These are phyloP conservation scores for human DNA, from an alignment of 2,113 vertebrate species.

Conservation along the genomic window GRCh38 chr2:144860001-144860500, in stretches of 20 bases:
- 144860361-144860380: background rate
- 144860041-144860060: background rate
- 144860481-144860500: background rate
- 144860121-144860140: background rate
- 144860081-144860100: background rate
- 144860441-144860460: background rate
- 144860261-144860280: background rate
- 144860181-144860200: background rate
- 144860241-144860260: background rate
- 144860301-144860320: background rate
- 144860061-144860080: background rate
- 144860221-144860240: background rate
- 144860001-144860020: background rate
- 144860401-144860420: background rate
- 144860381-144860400: background rate
- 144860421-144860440: accelerated
- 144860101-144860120: background rate
- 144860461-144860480: background rate
- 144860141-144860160: background rate
- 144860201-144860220: background rate
- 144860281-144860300: background rate
- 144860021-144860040: background rate
- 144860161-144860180: background rate
- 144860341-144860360: background rate
- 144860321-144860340: background rate